Evolutionary conservation across 2,113 vertebrate genomes (phyloP).

Genomic region (Sphyrna mokarran): DNA sequence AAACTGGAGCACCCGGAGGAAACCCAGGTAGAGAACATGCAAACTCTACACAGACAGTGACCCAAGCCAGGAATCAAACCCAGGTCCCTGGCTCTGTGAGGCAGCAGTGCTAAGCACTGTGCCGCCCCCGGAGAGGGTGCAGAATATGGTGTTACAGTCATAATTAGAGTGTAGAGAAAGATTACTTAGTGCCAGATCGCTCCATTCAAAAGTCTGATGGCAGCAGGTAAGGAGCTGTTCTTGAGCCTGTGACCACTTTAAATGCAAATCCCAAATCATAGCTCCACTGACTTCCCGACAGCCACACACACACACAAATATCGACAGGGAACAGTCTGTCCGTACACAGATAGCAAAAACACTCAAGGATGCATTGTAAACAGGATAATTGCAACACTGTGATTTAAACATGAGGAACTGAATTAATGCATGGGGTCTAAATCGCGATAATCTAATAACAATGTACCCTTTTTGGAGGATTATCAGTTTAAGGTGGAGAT

Average conservation of each 20-base stretch:
- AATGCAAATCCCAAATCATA: background rate
- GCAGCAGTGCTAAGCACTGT: too few relatives aligned
- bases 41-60: too few relatives aligned
- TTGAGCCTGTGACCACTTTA: background rate
- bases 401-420: background rate
- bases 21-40: too few relatives aligned
- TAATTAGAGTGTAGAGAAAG: too few relatives aligned
- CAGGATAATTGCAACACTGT: background rate
- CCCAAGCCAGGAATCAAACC: too few relatives aligned
- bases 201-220: too few relatives aligned
- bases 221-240: too few relatives aligned
- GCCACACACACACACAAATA: background rate
- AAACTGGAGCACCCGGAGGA: too few relatives aligned
- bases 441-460: background rate
- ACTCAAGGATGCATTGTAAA: background rate
- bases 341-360: background rate
- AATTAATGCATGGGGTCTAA: background rate
- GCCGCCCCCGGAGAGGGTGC: too few relatives aligned
- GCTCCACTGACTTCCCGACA: background rate
- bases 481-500: background rate
- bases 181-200: too few relatives aligned
- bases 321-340: background rate
- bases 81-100: too few relatives aligned
- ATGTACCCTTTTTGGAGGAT: background rate
- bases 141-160: too few relatives aligned